Percentiles rank a stretch among this genome's conserved stretches.
Evolutionary conservation across 2,113 vertebrate genomes (phyloP).

Genomic region (Takifugu bimaculatus): DNA sequence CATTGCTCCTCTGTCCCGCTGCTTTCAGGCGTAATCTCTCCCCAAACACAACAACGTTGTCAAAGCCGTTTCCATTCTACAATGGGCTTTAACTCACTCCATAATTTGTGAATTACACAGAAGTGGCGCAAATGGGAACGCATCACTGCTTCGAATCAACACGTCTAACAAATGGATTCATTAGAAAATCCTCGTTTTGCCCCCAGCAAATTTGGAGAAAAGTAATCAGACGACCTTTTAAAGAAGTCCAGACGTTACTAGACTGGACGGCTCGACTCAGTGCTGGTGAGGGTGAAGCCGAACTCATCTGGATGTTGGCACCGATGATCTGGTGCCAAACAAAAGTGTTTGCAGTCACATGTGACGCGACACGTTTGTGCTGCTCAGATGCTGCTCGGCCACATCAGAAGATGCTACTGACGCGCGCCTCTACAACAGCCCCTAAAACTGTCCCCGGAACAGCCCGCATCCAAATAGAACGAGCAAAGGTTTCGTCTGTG

Average conservation of each 20-base stretch:
- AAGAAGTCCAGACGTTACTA: not conserved
- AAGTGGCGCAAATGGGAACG: constrained; percentile 13
- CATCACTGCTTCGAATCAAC: not conserved
- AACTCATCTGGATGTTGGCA: constrained; percentile 2
- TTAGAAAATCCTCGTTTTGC: not conserved
- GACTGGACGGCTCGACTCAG: not conserved
- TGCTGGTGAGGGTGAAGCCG: not conserved
- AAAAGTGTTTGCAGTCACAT: constrained; percentile 55
- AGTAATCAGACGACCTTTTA: constrained; percentile 4
- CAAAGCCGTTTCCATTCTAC: too few relatives aligned
- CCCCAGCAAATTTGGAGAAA: not conserved
- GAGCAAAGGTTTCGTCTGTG: not conserved
- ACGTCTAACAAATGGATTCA: not conserved
- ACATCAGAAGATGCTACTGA: constrained; percentile 18
- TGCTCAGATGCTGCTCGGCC: constrained; percentile 28
- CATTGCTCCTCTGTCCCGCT: not conserved
- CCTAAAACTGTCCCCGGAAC: constrained; percentile 1
- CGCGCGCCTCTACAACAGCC: constrained; percentile 5
- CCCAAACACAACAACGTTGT: constrained; percentile 12
- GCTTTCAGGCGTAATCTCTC: constrained; percentile 31
- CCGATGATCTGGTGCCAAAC: constrained; percentile 18
- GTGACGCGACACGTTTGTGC: constrained; percentile 48
- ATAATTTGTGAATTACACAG: not conserved
- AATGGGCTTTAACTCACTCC: not conserved
- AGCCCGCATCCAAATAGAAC: not conserved